Evolutionary conservation across 2,888 invertebrate species (phyloP), one percentile per base, ranked within the genome.

Genomic region (Acrocera orbiculus): DNA sequence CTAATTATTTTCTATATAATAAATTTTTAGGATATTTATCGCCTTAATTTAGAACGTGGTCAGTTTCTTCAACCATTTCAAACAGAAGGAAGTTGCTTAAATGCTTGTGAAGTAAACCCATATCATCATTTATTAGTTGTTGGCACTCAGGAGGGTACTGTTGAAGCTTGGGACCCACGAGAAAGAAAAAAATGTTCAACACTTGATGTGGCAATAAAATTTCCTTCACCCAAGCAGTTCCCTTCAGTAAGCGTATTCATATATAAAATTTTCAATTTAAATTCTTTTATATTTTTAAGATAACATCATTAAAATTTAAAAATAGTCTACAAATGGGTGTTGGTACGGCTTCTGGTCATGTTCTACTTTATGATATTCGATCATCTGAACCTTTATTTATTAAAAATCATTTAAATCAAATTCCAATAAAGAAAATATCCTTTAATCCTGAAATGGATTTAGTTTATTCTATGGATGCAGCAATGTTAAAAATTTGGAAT

Each of bases 141-240:
- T 47, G 95, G 95, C 8, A 85, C 89, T 9, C 75, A 77, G 47
- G 83, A 89, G 53, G 96, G 96, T 1, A 76, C 74, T 46, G 73
- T 99, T 1, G 95, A 98, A 58, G 92, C 92, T 4, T 98, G 92
- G 92, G 98, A 98, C 63, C 89, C 92, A 8, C 66, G 98, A 38
- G 68, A 69, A 4, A 74, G 79, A 46, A 67, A 68, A 19, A 67
- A 76, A 52, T 86, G 81, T 43, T 85, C 79, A 6, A 66, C 71
- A 13, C 60, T 98, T 15, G 93, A 96, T 58, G 86, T 85, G 55
- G 90, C 85, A 3, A 53, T 70, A 40, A 69, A 70, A 48, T 62
- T 70, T 45, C 63, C 67, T 16, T 63, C 65, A 40, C 54, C 64
- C 11, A 66, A 69, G 41, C 61, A 47, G 27, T 59, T 59, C 40